Evolutionary conservation across 2,797 vertebrate genomes (phyloP), one percentile per base, ranked within the genome.

Genomic region (Capromys pilorides): DNA sequence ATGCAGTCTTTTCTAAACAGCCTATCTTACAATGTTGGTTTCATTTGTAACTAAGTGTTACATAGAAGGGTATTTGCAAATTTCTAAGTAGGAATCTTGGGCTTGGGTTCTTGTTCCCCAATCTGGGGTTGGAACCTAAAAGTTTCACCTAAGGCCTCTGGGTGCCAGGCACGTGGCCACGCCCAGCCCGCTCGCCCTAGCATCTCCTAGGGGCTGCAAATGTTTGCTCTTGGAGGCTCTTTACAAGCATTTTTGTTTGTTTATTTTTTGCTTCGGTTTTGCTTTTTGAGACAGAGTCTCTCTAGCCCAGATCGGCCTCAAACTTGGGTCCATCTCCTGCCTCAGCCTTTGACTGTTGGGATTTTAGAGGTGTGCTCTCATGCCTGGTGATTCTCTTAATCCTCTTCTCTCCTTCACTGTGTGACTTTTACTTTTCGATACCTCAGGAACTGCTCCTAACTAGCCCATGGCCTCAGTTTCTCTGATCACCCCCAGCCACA

Each of bases 1-100:
- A 14, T 10, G 36, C 26, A 24, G 39, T 79, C 62, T 93, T 81
- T 90, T 66, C 79, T 66, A 87, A 87, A 91, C 5, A 84, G 61
- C 79, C 78, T 67, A 5, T 90, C 81, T 90, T 51, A 92, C 16
- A 54, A 51, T 84, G 91, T 33, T 91, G 59, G 85, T 86, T 94
- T 95, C 26, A 49, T 77, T 94, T 92, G 81, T 85, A 94, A 82
- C 57, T 33, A 85, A 84, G 51, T 61, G 62, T 88, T 92, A 95
- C n/a, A 86, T 2, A 86, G 51, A 93, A 67, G 4, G 2, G 0
- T 45, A 57, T 22, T 92, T 93, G 93, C 16, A 80, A 36, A 84
- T 88, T 92, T 84, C 59, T 73, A 88, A 73, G 31, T 73, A 39
- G 54, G 86, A 87, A 79, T 71, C 71, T 39, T 91, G 86, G 39